phyloP scores from a whole-genome alignment of 2,113 vertebrate species.

The Ciconia boyciana region DNA sequence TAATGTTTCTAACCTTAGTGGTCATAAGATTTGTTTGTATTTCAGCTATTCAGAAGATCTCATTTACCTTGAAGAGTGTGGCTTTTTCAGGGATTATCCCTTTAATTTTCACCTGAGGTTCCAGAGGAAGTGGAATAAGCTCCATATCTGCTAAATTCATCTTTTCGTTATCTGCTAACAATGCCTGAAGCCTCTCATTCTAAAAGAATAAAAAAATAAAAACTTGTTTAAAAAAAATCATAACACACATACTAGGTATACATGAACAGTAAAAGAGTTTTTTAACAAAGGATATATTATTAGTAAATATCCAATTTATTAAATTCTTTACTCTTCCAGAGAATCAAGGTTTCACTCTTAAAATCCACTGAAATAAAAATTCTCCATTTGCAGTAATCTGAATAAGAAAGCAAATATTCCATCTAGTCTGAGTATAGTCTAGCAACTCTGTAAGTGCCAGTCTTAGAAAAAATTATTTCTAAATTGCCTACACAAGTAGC shows the following conservation, averaged over 20 bases:
- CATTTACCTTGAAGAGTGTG: constrained; percentile 92
- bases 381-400: neutral
- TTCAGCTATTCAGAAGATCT: neutral
- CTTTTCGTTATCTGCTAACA: constrained; percentile 96
- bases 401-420: neutral
- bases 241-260: neutral
- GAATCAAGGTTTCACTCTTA: neutral
- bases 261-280: neutral
- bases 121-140: constrained; percentile 93
- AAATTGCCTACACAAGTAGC: neutral
- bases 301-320: neutral
- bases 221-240: neutral
- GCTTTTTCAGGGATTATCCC: constrained; percentile 96
- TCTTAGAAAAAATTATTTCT: neutral
- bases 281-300: neutral
- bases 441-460: neutral
- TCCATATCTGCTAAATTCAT: constrained; percentile 96
- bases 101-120: constrained; percentile 92
- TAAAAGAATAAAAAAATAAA: constrained; percentile 56
- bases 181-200: constrained; percentile 92
- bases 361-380: neutral
- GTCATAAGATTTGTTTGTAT: neutral
- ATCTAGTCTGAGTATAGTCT: neutral
- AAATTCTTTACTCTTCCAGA: neutral
- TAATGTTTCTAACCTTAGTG: neutral